These are phyloP conservation scores for Gnathonemus echidnorhynchus DNA, from an alignment of 2,113 vertebrate genomes.

Conservation along the genomic window DNA sequence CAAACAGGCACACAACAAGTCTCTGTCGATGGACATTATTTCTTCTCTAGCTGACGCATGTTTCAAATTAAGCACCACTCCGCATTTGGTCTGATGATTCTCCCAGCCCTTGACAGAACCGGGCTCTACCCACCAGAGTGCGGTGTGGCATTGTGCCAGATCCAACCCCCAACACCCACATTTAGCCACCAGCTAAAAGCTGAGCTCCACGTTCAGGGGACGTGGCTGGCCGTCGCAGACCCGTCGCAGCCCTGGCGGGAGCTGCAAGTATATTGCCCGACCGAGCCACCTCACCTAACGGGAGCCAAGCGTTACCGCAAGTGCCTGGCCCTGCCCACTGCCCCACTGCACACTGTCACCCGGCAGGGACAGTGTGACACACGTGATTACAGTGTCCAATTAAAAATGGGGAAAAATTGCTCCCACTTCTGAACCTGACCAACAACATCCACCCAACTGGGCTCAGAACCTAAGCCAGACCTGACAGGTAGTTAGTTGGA, in stretches of 20 bases:
- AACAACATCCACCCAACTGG: neutral
- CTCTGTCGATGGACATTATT: neutral
- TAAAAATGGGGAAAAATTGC: neutral
- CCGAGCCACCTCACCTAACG: neutral
- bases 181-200: neutral
- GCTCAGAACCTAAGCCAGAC: neutral
- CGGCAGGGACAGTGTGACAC: neutral
- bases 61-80: neutral
- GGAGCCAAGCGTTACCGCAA: neutral
- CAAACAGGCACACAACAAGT: neutral
- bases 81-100: neutral
- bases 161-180: neutral
- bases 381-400: neutral
- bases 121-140: neutral
- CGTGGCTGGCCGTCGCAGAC: neutral
- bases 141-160: neutral
- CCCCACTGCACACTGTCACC: neutral
- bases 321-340: neutral
- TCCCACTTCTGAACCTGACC: neutral
- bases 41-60: neutral
- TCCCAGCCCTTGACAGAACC: neutral
- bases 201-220: neutral
- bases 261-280: neutral
- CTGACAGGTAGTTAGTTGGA: neutral
- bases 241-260: neutral